Percentiles rank a stretch among this genome's conserved stretches.
phyloP scores from a whole-genome alignment of 2,888 invertebrate genomes.

The Phymatocera aterrima region DNA sequence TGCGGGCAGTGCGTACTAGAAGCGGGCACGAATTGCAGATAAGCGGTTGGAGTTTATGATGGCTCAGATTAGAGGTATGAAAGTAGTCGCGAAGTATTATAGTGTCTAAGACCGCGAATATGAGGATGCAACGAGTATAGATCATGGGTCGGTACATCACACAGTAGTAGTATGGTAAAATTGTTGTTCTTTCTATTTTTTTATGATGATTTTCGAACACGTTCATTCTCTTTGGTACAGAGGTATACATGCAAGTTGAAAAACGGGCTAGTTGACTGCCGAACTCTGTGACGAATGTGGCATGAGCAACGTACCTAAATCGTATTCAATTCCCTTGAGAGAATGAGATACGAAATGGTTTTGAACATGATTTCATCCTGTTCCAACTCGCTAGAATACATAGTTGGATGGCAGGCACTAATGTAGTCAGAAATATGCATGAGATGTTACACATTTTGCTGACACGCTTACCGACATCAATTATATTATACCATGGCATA shows the following conservation, averaged over 20 bases:
- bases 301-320: not conserved
- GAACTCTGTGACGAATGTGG: not conserved
- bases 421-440: conserved; percentile 10
- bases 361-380: not conserved
- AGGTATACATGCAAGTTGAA: not conserved
- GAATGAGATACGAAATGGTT: not conserved
- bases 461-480: not conserved
- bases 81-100: no score
- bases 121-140: no score
- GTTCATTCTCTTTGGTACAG: not conserved
- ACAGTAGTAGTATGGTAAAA: no score
- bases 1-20: no score
- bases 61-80: no score
- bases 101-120: no score
- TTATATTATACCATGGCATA: not conserved
- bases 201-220: not conserved
- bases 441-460: not conserved
- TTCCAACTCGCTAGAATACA: not conserved
- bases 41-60: no score
- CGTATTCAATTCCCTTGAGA: not conserved
- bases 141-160: no score
- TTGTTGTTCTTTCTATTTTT: not conserved
- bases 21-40: no score
- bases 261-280: not conserved
- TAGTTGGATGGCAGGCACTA: not conserved